Base-by-base conservation (phyloP, 2,888 invertebrate species). In the Nasonia oneida region DNA sequence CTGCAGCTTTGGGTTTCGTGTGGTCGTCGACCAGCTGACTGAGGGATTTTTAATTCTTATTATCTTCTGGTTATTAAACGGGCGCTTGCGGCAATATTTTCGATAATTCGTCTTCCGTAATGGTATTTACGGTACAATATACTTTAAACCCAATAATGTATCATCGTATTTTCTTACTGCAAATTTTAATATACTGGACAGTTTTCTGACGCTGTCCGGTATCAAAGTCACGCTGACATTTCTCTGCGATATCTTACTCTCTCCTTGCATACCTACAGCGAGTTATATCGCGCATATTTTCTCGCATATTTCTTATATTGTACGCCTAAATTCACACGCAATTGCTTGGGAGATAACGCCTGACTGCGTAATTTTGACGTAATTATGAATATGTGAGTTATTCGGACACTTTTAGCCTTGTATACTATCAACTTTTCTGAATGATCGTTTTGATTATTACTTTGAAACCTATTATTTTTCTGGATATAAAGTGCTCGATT, bases 351-450 rank as follows among this genome's bases (percentile, higher is more conserved):
- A 4, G 18, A 53, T 53, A 18, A 3, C 18, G 23, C n/a, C n/a
- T 14, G 42, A 47, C n/a, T 39, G 10, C 73, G 42, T 47, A 73
- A 73, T 73, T 47, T 73, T 73, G 42, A 23, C 42, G 73, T 73
- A 73, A 73, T 47, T 73, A 42, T 71, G 15, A 39, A 6, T 23
- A 73, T 47, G 6, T 37, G 18, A 53, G 15, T 53, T 23, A 18
- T 29, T 18, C 15, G 33, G 12, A 42, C 23, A 42, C 23, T 47
- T 12, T 39, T 71, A 4, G 15, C 37, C 37, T 71, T 67, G 5
- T n/a, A 18, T 29, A 50, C 50, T 53, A 3, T 47, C 47, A 10
- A 47, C 47, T 47, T 47, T 47, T 47, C 47, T 12, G 47, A 47
- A 47, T 47, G 2, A 12, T 47, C 8, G 10, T 10, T 47, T 47